phyloP scores from a whole-genome alignment of 2,797 vertebrate genomes.

The Hemitrygon akajei region DNA sequence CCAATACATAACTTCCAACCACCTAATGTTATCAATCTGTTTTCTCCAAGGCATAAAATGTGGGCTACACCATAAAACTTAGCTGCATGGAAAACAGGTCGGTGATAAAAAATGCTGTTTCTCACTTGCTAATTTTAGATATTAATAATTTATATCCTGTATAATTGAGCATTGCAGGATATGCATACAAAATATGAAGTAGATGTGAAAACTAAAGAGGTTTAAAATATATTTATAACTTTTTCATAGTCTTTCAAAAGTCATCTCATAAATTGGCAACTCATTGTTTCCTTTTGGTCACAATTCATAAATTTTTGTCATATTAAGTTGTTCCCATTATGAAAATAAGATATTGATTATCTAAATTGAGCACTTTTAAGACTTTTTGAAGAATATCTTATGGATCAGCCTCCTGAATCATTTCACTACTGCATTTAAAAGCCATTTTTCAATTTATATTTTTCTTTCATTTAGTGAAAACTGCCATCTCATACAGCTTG shows the following conservation, averaged over 20 bases:
- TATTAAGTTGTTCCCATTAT: no score
- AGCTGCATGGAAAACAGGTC: background rate
- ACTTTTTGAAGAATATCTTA: background rate
- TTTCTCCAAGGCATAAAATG: background rate
- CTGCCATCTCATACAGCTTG: conserved; percentile 3
- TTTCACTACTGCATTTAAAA: background rate
- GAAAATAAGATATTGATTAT: background rate
- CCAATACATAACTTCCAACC: background rate
- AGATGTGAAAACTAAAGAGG: background rate
- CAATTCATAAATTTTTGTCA: background rate
- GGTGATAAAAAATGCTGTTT: background rate
- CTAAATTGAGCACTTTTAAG: background rate
- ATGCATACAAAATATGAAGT: background rate
- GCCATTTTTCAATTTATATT: background rate
- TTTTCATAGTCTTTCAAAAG: background rate
- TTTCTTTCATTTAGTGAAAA: background rate
- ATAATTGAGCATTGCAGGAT: background rate
- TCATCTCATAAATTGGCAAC: background rate
- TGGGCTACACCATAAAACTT: no score
- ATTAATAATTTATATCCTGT: background rate
- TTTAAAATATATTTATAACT: background rate
- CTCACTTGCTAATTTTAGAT: background rate
- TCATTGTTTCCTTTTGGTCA: background rate
- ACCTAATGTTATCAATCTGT: background rate
- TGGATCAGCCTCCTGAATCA: background rate